These are phyloP conservation scores for Erythrolamprus reginae DNA, from an alignment of 2,113 vertebrate species.

Conservation along the genomic window DNA sequence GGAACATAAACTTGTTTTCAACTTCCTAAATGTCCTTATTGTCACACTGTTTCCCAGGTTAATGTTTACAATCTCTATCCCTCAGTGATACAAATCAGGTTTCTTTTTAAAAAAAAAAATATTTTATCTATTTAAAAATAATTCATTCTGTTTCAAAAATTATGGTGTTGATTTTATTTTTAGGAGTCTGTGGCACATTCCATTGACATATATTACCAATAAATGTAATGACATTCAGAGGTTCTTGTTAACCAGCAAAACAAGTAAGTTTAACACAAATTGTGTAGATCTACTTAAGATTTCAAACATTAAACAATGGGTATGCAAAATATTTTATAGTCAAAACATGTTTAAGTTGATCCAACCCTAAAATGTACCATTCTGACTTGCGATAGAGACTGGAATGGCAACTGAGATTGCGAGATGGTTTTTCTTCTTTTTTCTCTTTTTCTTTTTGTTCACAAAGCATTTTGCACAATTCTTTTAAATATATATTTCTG, in stretches of 20 bases:
- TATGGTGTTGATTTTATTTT: conserved; percentile 10
- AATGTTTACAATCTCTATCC: background rate
- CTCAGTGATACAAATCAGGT: background rate
- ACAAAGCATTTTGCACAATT: background rate
- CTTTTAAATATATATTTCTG: background rate
- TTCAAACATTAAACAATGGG: background rate
- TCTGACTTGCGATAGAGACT: background rate
- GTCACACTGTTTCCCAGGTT: background rate
- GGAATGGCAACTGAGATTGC: background rate
- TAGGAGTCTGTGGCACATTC: conserved; percentile 68
- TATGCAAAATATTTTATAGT: background rate
- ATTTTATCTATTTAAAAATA: background rate
- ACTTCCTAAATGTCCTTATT: background rate
- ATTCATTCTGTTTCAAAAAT: background rate
- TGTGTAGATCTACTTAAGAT: background rate
- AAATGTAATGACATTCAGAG: conserved; percentile 54
- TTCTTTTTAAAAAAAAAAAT: rapidly evolving
- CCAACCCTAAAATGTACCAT: background rate
- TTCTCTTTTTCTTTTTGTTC: background rate
- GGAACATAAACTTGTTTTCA: background rate
- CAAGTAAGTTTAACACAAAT: conserved; percentile 53
- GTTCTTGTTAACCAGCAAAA: conserved; percentile 65
- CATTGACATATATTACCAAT: conserved; percentile 67
- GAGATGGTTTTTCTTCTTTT: background rate
- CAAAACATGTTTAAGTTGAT: background rate